phyloP scores from a whole-genome alignment of 2,113 vertebrate genomes.

The Microtus ochrogaster region DNA sequence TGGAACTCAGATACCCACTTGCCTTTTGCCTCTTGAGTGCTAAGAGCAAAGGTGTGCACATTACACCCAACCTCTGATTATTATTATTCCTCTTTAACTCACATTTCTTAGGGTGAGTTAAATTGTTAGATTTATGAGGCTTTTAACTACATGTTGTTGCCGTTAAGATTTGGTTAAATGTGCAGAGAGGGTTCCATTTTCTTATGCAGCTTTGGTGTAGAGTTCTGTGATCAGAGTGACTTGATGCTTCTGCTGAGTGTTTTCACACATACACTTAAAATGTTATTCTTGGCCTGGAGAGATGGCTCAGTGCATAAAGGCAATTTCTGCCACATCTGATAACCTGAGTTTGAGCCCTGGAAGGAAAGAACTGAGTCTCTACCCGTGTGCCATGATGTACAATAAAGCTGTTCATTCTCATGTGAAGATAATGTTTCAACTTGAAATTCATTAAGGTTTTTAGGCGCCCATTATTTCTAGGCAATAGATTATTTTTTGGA shows the following conservation, averaged over 20 bases:
- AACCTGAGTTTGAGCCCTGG: not conserved
- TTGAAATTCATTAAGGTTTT: conserved; percentile 25
- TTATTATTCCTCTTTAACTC: not conserved
- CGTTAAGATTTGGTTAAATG: not conserved
- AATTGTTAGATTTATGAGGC: not conserved
- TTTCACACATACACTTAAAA: not conserved
- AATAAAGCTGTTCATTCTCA: not conserved
- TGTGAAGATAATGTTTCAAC: not conserved
- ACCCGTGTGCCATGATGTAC: not conserved
- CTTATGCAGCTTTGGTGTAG: not conserved
- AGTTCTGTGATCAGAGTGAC: not conserved
- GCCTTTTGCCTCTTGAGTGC: too few species aligned
- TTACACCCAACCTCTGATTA: too few species aligned
- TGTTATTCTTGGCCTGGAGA: not conserved
- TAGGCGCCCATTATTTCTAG: not conserved
- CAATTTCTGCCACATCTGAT: not conserved
- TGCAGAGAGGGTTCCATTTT: not conserved
- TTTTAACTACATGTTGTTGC: not conserved
- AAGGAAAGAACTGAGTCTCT: not conserved
- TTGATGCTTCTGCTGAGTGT: not conserved
- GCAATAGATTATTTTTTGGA: not conserved
- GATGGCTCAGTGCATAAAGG: not conserved
- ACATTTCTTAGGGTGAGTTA: not conserved
- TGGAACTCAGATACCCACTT: too few species aligned
- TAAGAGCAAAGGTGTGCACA: too few species aligned